Conservation (phyloP, 1,140 invertebrate genomes). For the Drosophila ananassae region DNA sequence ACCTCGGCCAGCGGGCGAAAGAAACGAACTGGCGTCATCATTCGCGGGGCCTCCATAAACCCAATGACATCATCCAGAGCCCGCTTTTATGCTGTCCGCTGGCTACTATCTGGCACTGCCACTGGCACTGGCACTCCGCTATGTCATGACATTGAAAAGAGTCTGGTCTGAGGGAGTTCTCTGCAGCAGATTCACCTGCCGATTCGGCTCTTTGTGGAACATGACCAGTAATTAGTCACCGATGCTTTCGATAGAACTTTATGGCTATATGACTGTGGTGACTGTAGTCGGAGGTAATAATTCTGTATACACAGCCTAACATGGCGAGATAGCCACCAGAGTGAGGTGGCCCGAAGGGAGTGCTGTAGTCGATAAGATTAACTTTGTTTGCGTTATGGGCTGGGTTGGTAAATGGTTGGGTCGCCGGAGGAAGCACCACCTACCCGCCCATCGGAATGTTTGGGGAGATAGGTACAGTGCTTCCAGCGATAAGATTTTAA, state of each 20-base stretch:
- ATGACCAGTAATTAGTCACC: conserved; percentile 13
- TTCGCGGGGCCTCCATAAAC: background rate
- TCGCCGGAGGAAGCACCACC: background rate
- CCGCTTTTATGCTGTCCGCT: conserved; percentile 1
- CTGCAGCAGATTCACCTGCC: background rate
- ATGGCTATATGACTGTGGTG: background rate
- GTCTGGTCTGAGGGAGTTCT: background rate
- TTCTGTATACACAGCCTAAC: conserved; percentile 7
- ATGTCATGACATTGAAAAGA: background rate
- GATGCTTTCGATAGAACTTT: background rate
- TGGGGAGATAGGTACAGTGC: conserved; percentile 35
- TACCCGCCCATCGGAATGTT: conserved; percentile 9
- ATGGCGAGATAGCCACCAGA: conserved; percentile 10
- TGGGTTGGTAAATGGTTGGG: conserved; percentile 31
- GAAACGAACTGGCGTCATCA: conserved; percentile 11
- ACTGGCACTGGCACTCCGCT: background rate
- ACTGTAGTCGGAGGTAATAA: conserved; percentile 8
- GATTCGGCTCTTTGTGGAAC: background rate
- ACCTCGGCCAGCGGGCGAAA: no score
- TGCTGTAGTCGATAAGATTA: conserved; percentile 42
- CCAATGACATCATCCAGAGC: conserved; percentile 22
- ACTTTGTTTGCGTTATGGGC: conserved; percentile 32
- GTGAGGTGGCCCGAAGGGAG: conserved; percentile 11
- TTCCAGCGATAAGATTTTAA: conserved; percentile 62
- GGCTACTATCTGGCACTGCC: background rate